A percentile compares a stretch with the other conserved stretches of the same genome.
phyloP scores from a whole-genome alignment of 1,140 invertebrate species.

The Panagrolaimus sp. region DNA sequence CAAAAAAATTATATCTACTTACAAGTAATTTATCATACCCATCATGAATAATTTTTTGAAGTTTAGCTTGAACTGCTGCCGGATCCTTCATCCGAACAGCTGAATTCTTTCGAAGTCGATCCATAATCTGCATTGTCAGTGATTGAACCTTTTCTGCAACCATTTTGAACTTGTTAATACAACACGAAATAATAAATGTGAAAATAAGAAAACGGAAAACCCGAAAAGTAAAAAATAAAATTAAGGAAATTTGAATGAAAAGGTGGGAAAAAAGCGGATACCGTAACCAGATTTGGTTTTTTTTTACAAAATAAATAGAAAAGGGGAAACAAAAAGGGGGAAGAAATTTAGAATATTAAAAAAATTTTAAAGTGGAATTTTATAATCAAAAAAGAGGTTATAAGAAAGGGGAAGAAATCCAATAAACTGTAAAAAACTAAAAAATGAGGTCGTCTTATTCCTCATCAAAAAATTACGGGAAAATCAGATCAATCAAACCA shows the following conservation, averaged over 20 bases:
- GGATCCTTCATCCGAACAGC: constrained; percentile 67
- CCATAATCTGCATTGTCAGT: constrained; percentile 10
- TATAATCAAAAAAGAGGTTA: no score
- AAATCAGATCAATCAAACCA: no score
- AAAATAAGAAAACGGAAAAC: no score
- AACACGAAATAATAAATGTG: no score
- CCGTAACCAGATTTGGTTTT: background rate
- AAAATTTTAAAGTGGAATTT: no score
- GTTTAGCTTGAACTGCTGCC: constrained; percentile 60
- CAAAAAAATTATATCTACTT: constrained; percentile 12
- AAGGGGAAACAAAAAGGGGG: background rate
- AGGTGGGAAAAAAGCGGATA: background rate
- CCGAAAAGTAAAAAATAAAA: no score
- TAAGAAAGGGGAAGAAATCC: no score
- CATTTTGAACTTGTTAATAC: background rate
- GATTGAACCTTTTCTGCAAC: constrained; percentile 7
- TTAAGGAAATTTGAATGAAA: no score
- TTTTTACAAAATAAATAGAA: background rate
- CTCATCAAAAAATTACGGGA: no score
- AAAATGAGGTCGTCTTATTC: no score
- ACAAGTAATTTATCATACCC: constrained; percentile 67
- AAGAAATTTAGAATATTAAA: no score
- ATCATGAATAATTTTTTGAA: constrained; percentile 68
- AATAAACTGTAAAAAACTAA: no score
- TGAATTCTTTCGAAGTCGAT: constrained; percentile 17